Base-by-base conservation (phyloP, 2,888 invertebrate species). In the Microctonus brassicae region DNA sequence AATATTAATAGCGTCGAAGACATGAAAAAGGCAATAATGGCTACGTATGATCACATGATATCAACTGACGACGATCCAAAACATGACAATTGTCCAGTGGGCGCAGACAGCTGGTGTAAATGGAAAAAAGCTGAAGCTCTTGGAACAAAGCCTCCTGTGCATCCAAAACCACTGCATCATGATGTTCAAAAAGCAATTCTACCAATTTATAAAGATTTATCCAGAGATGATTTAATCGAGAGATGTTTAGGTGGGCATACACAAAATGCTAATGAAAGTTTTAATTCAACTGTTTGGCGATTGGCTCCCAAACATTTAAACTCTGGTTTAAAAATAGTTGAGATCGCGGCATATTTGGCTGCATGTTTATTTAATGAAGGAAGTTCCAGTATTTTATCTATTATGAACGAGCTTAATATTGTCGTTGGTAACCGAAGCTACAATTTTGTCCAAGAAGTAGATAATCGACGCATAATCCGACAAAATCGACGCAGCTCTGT, bases 61-160 rank as follows among this genome's bases (percentile, higher is more conserved):
- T 80, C 79, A 5, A 79, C 78, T 17, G 74, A 81, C 62, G 69
- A 79, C 20, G 68, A 76, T 53, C 80, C 77, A 26, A 61, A 68
- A n/a, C 80, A 82, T 70, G 74, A 76, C n/a, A 69, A 76, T 58
- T 81, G 80, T 74, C 79, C 76, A 58, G 39, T 33, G 52, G 76
- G 77, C n/a, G 73, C 55, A 26, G 75, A 80, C 36, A 78, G 75
- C 70, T 80, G 79, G 76, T 79, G 78, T 60, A 68, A 79, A 61
- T 80, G 76, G 74, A 72, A 72, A 24, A 72, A 76, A 73, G 73
- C 67, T 65, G 52, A 69, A 70, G 71, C 68, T 11, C 47, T 42
- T 13, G 24, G 10, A 20, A 52, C 20, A 20, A 9, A 20, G 66
- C 39, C n/a, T 39, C n/a, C 13, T n/a, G 2, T 1, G 5, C 39